Evolutionary conservation across 1,140 invertebrate species (phyloP).

Genomic region (Adelges cooleyi): DNA sequence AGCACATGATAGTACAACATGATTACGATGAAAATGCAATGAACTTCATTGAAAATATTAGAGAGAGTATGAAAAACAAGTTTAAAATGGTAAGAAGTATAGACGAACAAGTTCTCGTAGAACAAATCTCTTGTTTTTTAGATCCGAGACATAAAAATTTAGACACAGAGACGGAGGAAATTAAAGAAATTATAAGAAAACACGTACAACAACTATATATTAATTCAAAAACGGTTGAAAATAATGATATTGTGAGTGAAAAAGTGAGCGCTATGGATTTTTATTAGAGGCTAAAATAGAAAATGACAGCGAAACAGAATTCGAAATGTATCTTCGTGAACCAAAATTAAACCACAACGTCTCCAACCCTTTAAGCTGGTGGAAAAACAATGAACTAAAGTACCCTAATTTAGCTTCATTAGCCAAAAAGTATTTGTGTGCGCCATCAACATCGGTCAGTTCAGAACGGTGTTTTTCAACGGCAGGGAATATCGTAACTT

Average conservation of each 20-base stretch:
- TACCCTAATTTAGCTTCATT: neutral
- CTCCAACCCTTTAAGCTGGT: neutral
- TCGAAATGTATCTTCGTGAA: neutral
- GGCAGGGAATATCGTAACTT: neutral
- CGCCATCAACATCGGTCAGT: neutral
- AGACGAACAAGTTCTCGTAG: too few species aligned
- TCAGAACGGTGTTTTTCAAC: neutral
- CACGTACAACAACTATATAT: neutral
- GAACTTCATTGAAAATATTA: too few species aligned
- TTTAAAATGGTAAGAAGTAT: too few species aligned
- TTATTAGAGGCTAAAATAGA: neutral
- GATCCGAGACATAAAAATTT: neutral
- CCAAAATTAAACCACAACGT: neutral
- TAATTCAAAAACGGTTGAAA: neutral
- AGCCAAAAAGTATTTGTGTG: constrained; percentile 1
- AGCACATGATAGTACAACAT: too few species aligned
- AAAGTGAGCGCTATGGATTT: neutral
- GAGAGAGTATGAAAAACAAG: too few species aligned
- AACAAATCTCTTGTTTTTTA: neutral
- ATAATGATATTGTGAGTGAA: neutral
- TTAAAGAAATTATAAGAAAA: neutral
- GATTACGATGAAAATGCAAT: too few species aligned
- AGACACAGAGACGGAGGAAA: neutral
- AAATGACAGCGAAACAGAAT: neutral
- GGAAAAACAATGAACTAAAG: neutral